phyloP scores from a whole-genome alignment of 2,113 vertebrate genomes.

The Larimichthys polyactis region DNA sequence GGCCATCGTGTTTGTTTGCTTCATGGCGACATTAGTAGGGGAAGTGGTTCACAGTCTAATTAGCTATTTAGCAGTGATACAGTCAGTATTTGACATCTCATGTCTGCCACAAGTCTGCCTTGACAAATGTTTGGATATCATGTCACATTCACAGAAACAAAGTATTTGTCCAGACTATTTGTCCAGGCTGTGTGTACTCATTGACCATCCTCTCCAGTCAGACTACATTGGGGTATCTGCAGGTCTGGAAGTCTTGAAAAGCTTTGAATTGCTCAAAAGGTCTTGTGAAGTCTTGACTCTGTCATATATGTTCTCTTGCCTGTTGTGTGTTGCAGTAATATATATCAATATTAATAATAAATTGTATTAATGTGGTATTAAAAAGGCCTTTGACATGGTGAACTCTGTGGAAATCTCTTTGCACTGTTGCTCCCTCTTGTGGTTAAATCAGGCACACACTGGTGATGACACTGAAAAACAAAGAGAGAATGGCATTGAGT shows the following conservation, averaged over 20 bases:
- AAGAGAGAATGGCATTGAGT: not conserved
- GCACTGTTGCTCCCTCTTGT: slow-evolving; percentile 44
- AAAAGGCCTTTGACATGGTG: not conserved
- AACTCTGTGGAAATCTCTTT: not conserved
- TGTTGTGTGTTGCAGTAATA: not conserved
- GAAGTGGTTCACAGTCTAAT: not conserved
- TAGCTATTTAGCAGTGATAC: not conserved
- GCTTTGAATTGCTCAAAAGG: not conserved
- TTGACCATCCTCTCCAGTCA: not conserved
- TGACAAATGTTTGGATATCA: not conserved
- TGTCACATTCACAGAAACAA: not conserved
- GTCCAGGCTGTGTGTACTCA: not conserved
- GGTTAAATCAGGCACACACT: not conserved
- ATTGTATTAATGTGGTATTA: not conserved
- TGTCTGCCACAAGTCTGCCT: slow-evolving; percentile 7
- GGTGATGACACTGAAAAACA: not conserved
- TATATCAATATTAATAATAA: too few relatives aligned
- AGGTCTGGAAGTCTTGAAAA: not conserved
- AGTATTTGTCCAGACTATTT: not conserved
- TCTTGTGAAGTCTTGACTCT: not conserved
- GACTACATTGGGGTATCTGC: not conserved
- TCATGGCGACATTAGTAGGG: not conserved
- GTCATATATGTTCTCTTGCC: not conserved
- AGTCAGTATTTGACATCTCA: not conserved
- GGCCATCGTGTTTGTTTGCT: slow-evolving; percentile 3